Base-by-base conservation (phyloP, 2,113 vertebrate genomes). In the Excalfactoria chinensis region DNA sequence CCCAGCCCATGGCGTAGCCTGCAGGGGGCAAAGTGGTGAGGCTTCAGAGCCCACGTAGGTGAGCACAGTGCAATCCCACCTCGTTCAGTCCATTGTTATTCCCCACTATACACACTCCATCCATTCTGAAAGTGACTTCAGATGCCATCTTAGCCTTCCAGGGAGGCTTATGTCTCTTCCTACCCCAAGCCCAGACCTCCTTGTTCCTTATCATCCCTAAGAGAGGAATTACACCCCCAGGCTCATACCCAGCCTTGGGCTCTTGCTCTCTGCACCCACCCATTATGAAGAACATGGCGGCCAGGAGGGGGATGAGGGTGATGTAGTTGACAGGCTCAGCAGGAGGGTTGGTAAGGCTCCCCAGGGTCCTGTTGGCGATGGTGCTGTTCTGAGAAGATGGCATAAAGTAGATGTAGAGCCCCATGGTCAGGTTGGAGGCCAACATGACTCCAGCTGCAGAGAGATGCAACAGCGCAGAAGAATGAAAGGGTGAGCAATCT, bases 1-100 rank as follows among this genome's bases (percentile, higher is more conserved):
- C 99, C 99, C 99, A 99, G 95, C 99, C 99, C 98, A 99, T 97
- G 90, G 99, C 98, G 0, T 99, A 99, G 44, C 99, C 99, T 99
- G 95, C 10, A 80, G 56, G 44, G 6, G 4, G 32, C 2, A 28
- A n/a, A 15, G 26, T 62, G 46, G 43, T 35, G 58, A 77, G 68
- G 14, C 35, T 68, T 26, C 3, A 13, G 8, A 78, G 56, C 32
- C 6, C 6, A 0, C 20, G 55, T 63, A 25, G 22, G 6, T 21
- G 21, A 58, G 35, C 16, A 53, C 25, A 55, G 62, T 58, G n/a
- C 40, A 75, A 40, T 20, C 63, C 49, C 44, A 16, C 58, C 55
- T 3, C 3, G 14, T 20, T 25, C 43, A 11, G 20, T 28, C n/a
- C 30, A 1, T 71, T 32, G 4, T 67, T 5, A 28, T 49, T 44